phyloP scores from a whole-genome alignment of 2,113 vertebrate genomes.

The Catharus bicknelli region DNA sequence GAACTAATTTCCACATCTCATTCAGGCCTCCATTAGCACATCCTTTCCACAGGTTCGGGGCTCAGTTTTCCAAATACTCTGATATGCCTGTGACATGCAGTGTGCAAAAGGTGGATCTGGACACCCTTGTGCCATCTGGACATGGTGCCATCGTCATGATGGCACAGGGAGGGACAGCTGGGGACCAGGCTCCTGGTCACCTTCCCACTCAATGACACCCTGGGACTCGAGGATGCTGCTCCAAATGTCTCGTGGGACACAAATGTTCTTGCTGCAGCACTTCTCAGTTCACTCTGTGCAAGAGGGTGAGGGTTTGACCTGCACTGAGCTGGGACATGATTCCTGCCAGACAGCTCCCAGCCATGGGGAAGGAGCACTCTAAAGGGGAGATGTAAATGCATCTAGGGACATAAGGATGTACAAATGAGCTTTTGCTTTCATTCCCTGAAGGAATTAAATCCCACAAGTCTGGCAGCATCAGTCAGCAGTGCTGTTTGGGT shows the following conservation, averaged over 20 bases:
- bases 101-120: not conserved
- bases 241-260: not conserved
- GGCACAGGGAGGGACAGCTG: not conserved
- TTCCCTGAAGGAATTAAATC: not conserved
- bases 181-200: not conserved
- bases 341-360: not conserved
- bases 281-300: accelerated
- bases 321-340: not conserved
- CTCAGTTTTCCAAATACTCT: not conserved
- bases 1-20: not conserved
- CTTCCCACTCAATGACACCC: not conserved
- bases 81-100: not conserved
- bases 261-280: not conserved
- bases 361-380: not conserved
- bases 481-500: not conserved
- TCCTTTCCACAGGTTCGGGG: not conserved
- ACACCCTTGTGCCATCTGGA: not conserved
- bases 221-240: accelerated
- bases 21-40: not conserved
- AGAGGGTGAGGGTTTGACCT: not conserved
- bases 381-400: not conserved
- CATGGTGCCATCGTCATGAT: not conserved
- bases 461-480: not conserved
- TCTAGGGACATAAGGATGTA: not conserved
- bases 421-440: not conserved